Evolutionary conservation across 2,113 vertebrate species (phyloP), one percentile per base, ranked within the genome.

Genomic region (Perccottus glenii): DNA sequence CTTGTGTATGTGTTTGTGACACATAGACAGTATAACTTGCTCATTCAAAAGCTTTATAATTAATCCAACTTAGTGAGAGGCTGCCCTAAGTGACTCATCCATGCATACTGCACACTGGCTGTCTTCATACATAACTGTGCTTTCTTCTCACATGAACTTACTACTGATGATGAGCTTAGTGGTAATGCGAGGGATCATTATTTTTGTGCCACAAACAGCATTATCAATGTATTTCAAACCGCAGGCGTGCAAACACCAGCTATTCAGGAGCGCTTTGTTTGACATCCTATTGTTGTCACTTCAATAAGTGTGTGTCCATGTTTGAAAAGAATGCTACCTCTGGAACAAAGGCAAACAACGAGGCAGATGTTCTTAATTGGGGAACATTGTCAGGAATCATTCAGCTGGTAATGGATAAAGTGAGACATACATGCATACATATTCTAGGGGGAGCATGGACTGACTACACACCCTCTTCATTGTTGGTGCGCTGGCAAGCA

Each of bases 281-380:
- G 67, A 64, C 44, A 47, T 19, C 44, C 82, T 40, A 47, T 81
- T 65, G 77, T 76, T 64, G 33, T 63, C 67, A 60, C 81, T 84
- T 87, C 66, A 83, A 67, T 74, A 66, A 71, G 51, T 60, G 43
- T 33, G 36, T 48, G 52, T 56, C 63, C 42, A 0, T 88, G 78
- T 85, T 83, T 90, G 85, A 72, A 78, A 78, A 84, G 84, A 75
- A 1, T 46, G 55, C 72, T 65, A 62, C 59, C 64, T 43, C 55
- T 80, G 71, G 40, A 78, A 63, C 77, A 72, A 85, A 83, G 73
- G 77, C 84, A 87, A 86, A 81, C 84, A 86, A 70, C 10, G 6
- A 57, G 76, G 77, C 86, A 85, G 82, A 83, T 88, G 84, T 77
- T 73, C 65, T 70, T 81, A 85, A 82, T 80, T 78, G 68, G 83